Evolutionary conservation across 2,888 invertebrate genomes (phyloP), one percentile per base, ranked within the genome.

Genomic region (Nemotelus nigrinus): DNA sequence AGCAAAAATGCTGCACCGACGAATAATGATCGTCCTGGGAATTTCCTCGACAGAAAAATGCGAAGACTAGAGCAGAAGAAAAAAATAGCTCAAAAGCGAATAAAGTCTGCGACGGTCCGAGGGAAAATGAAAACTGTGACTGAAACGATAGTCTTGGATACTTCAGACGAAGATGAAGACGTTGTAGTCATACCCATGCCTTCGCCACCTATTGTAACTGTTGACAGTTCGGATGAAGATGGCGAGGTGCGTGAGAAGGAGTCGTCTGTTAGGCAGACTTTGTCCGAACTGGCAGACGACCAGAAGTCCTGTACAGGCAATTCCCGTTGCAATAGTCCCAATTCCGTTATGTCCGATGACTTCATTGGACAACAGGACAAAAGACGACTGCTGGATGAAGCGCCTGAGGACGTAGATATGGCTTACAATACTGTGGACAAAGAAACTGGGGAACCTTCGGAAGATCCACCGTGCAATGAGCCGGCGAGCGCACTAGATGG

Each of bases 281-380:
- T 63, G 47, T 25, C 58, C 7, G 47, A 60, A 39, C 55, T 43
- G n/a, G 39, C 7, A 6, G 41, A 41, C 7, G 50, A 60, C 3
- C 39, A 58, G 5, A 43, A 77, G 8, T 7, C 5, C 6, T 6
- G 5, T 3, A 77, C 45, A 2, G 71, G 80, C n/a, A 81, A 77
- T 47, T 82, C 82, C 5, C 80, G 83, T 2, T 84, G 84, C 63
- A 81, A 81, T 10, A 85, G 85, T 1, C 87, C 87, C 2, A 83
- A 83, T 71, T 87, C 87, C 1, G 84, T 86, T 6, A 77, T 86
- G 57, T 85, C 86, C 1, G 87, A 87, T 82, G 87, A 87, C 78
- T 87, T 87, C 53, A 87, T 87, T 79, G 85, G 84, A 0, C 85
- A 85, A 63, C 83, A 81, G 39, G 87, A 87, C 78, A 84, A 84